Evolutionary conservation across 1,140 invertebrate genomes (phyloP).

Genomic region (Pollicipes pollicipes): DNA sequence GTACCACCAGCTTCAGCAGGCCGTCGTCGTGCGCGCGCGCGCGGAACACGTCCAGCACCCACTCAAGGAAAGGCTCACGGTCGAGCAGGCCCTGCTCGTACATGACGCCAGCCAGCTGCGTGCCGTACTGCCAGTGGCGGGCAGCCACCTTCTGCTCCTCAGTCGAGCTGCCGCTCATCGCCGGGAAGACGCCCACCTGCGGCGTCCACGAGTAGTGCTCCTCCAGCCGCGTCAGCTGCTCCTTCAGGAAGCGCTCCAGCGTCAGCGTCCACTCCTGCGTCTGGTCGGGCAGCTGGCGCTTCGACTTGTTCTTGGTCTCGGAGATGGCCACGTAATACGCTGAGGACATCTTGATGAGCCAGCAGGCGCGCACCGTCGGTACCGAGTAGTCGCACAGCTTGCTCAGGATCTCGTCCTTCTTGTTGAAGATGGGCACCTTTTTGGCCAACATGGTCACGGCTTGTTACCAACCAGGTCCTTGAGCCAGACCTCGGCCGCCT

Average conservation of each 20-base stretch:
- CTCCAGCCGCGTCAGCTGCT: slow-evolving; percentile 40
- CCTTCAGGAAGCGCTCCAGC: slow-evolving; percentile 75
- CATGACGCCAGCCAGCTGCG: slow-evolving; percentile 70
- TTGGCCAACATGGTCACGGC: slow-evolving; percentile 69
- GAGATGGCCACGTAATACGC: slow-evolving; percentile 84
- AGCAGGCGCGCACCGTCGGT: slow-evolving; percentile 78
- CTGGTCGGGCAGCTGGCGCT: slow-evolving; percentile 77
- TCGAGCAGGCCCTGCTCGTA: slow-evolving; percentile 73
- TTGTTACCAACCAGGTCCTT: slow-evolving; percentile 87
- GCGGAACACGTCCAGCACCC: slow-evolving; percentile 79
- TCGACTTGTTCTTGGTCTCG: slow-evolving; percentile 68
- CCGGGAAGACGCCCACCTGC: background rate
- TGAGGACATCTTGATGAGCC: slow-evolving; percentile 94
- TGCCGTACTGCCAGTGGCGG: slow-evolving; percentile 73
- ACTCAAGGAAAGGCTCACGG: slow-evolving; percentile 83
- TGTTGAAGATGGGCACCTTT: slow-evolving; percentile 88
- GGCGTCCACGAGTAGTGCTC: background rate
- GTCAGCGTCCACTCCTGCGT: slow-evolving; percentile 88
- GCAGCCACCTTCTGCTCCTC: slow-evolving; percentile 14
- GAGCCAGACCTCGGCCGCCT: slow-evolving; percentile 83
- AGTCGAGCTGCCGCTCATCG: slow-evolving; percentile 7
- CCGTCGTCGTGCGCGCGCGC: slow-evolving; percentile 65
- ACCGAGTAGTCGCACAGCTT: slow-evolving; percentile 86
- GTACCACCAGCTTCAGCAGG: slow-evolving; percentile 58
- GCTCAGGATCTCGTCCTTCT: slow-evolving; percentile 91